Base-by-base conservation (phyloP, 2,888 invertebrate genomes). In the Macrophya alboannulata region DNA sequence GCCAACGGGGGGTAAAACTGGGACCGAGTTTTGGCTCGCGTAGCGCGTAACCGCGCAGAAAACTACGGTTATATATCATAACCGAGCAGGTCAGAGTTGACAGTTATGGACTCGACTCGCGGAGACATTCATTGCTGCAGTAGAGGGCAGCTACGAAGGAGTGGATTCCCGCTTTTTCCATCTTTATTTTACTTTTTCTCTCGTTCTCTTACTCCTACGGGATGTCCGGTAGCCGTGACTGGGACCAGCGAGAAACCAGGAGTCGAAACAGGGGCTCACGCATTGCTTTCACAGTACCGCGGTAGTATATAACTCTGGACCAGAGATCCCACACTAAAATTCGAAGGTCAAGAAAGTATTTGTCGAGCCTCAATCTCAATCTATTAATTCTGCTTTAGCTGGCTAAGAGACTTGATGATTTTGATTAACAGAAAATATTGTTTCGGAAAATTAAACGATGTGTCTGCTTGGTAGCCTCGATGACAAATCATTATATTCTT, bases 31-130 rank as follows among this genome's bases (percentile, higher is more conserved):
- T 81, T 81, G 40, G 81, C 81, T 81, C 51, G 81, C 81, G 81
- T 31, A 43, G 81, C 62, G 81, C 43, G 59, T 62, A 81, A 81
- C 81, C 43, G 59, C 43, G 40, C 81, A 59, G 81, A 81, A 81
- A 81, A 81, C 81, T 62, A 59, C 59, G 40, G 43, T 62, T 43
- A 81, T 81, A 62, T 81, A 81, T 81, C 81, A 81, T 81, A 81
- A 37, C 40, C 81, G 62, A 81, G 25, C 81, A 59, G 62, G 81
- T 81, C 81, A 62, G 59, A 81, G 81, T 59, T 62, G 81, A 81
- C 81, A 81, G 81, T 81, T 81, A 81, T 81, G 62, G 81, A 81
- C 81, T 81, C 81, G 81, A 62, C 81, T 81, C 62, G 51, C 81
- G 59, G 81, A 81, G 59, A 81, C 81, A 81, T 81, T 81, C 81